These are phyloP conservation scores for Tragelaphus oryx DNA, from an alignment of 2,797 vertebrate species.

Conservation along the genomic window DNA sequence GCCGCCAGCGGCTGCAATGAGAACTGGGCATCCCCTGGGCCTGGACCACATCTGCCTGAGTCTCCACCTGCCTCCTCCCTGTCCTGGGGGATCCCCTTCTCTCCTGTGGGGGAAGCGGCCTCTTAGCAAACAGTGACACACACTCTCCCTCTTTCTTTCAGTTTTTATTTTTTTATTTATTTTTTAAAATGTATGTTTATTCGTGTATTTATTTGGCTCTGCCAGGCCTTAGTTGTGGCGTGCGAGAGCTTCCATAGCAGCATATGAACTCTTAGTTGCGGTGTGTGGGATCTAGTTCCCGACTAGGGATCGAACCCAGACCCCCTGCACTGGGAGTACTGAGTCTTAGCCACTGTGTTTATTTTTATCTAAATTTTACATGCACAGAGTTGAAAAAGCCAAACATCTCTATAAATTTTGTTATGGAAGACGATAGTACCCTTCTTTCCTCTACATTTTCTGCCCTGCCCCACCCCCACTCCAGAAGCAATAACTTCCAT, in stretches of 20 bases:
- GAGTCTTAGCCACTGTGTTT: neutral
- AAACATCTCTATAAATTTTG: neutral
- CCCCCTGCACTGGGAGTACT: neutral
- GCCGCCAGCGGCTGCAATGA: neutral
- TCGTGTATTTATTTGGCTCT: neutral
- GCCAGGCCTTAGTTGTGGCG: neutral
- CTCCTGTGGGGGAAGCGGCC: neutral
- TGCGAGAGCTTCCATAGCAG: rapidly evolving
- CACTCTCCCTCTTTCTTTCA: neutral
- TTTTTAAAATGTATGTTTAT: neutral
- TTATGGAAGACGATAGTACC: neutral
- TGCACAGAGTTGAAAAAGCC: neutral
- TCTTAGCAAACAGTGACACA: neutral
- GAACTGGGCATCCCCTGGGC: neutral
- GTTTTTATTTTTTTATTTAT: neutral
- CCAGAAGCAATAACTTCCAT: neutral
- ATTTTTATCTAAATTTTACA: neutral
- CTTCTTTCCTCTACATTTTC: neutral
- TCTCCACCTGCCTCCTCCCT: neutral
- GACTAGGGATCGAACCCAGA: neutral
- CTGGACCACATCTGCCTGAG: neutral
- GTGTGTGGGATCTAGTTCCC: neutral
- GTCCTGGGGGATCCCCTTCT: neutral
- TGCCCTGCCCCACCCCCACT: neutral
- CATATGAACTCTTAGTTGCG: neutral